Conservation (phyloP, 2,888 invertebrate species). For the Cheilosia vernalis region DNA sequence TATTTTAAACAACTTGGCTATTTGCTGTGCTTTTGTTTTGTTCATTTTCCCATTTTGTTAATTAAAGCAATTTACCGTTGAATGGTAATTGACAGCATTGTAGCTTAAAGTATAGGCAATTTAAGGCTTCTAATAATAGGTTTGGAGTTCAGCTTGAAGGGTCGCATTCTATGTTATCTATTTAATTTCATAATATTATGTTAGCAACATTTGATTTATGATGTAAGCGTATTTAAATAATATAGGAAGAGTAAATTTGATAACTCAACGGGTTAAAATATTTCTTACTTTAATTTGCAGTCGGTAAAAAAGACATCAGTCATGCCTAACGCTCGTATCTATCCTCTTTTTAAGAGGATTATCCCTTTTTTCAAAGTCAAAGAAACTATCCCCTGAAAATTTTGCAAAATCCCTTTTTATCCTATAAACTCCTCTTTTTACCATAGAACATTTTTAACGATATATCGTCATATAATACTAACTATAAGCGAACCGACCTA, state of each 20-base stretch:
- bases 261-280: no score
- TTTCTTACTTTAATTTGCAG: no score
- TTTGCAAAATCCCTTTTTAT: no score
- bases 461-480: no score
- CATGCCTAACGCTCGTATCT: no score
- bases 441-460: no score
- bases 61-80: conserved; percentile 29
- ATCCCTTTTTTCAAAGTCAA: no score
- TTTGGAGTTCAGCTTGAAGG: neutral
- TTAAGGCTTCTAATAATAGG: conserved; percentile 4
- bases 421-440: no score
- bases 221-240: neutral
- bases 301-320: no score
- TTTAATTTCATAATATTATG: neutral
- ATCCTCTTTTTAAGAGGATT: no score
- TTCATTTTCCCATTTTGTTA: conserved; percentile 28
- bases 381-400: no score
- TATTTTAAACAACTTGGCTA: neutral
- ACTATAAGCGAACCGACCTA: no score
- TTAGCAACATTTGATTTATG: neutral
- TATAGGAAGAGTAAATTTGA: neutral
- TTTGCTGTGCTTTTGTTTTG: neutral
- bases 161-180: neutral
- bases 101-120: conserved; percentile 7
- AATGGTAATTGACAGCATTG: conserved; percentile 30